Percentiles rank a stretch among this genome's conserved stretches.
Conservation (phyloP, 2,888 invertebrate genomes). For the Tetragonula carbonaria region DNA sequence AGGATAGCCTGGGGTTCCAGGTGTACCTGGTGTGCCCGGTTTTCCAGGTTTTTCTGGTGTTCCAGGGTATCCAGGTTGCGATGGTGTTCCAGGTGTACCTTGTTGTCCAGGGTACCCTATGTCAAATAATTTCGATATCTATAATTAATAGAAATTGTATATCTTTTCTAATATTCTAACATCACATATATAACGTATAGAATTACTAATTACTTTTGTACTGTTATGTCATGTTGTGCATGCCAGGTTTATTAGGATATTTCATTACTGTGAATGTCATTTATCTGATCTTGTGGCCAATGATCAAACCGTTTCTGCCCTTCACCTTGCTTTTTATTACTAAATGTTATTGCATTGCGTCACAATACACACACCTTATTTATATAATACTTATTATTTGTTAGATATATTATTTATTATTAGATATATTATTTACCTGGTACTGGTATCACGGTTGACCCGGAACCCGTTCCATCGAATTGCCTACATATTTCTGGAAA, state of each 20-base stretch:
- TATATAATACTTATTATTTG: background rate
- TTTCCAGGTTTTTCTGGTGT: conserved; percentile 41
- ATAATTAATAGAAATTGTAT: background rate
- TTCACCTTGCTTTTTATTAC: background rate
- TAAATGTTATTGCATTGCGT: conserved; percentile 3
- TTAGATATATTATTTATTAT: background rate
- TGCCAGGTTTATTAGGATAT: conserved; percentile 63
- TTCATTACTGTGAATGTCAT: conserved; percentile 58
- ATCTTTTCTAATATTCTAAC: background rate
- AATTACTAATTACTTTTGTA: background rate
- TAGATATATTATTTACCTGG: background rate
- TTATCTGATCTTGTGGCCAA: conserved; percentile 52
- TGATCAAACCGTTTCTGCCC: background rate
- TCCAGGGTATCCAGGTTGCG: conserved; percentile 51
- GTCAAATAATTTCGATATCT: background rate
- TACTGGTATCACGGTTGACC: conserved; percentile 39
- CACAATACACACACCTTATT: background rate
- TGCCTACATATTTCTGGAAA: conserved; percentile 91
- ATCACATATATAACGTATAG: background rate
- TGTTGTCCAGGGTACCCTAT: conserved; percentile 41
- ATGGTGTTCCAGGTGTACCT: conserved; percentile 61
- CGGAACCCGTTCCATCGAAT: conserved; percentile 68
- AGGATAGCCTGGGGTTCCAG: conserved; percentile 57
- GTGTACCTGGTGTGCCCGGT: conserved; percentile 68
- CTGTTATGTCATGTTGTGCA: background rate